Conservation (phyloP, 2,113 vertebrate genomes). For the Anguilla rostrata region DNA sequence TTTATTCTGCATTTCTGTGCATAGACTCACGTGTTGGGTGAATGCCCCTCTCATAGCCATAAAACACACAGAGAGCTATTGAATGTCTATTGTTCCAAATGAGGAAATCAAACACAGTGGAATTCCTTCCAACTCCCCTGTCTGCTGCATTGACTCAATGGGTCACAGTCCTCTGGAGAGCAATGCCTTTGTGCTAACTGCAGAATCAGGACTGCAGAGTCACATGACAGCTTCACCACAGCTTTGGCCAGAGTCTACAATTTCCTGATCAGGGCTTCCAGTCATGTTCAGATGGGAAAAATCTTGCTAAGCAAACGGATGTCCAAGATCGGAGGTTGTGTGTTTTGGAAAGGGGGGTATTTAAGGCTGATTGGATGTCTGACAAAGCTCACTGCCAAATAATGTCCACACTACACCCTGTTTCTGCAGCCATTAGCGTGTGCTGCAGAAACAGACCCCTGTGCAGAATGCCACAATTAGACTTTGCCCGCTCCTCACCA, state of each 20-base stretch:
- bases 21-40: not conserved
- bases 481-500: not conserved
- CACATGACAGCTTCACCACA: not conserved
- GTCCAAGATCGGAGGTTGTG: constrained; percentile 36
- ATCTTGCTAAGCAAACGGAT: constrained; percentile 52
- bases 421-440: not conserved
- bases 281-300: constrained; percentile 28
- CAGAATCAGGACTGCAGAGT: not conserved
- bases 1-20: not conserved
- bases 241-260: not conserved
- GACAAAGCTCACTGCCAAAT: constrained; percentile 60
- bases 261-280: constrained; percentile 26
- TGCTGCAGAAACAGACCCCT: not conserved
- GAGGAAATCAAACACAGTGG: not conserved
- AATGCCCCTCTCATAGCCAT: not conserved
- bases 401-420: not conserved
- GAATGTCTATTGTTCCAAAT: not conserved
- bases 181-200: not conserved
- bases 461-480: not conserved
- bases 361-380: constrained; percentile 62
- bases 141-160: not conserved
- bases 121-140: not conserved
- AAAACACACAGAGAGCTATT: not conserved
- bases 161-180: not conserved
- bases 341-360: constrained; percentile 31